Evolutionary conservation across 2,113 vertebrate genomes (phyloP).

Genomic region (Phoxinus phoxinus): DNA sequence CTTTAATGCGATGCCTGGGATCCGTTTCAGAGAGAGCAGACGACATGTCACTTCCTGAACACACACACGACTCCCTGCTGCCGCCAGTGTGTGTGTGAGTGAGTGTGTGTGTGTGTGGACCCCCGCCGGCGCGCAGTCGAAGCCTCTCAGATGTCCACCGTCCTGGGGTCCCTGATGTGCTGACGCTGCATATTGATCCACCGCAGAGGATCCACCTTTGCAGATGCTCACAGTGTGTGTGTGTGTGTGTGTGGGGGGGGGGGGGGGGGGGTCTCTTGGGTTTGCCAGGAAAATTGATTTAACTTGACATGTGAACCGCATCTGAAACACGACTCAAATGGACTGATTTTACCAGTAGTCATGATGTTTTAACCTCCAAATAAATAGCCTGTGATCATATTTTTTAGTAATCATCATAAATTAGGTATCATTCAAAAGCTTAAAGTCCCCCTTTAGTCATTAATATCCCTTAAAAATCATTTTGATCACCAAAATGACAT

Average conservation of each 20-base stretch:
- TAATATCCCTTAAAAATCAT: too few species aligned
- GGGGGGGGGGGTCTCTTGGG: background rate
- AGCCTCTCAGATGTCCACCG: conserved; percentile 38
- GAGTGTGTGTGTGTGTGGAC: conserved; percentile 12
- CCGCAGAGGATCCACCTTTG: conserved; percentile 37
- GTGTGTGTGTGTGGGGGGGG: too few species aligned
- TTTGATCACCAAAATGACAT: too few species aligned
- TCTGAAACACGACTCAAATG: background rate
- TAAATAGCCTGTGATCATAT: too few species aligned
- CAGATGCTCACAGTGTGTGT: background rate
- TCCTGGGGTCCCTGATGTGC: conserved; percentile 20
- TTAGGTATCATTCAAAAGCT: too few species aligned
- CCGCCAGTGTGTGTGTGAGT: background rate
- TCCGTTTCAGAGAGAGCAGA: conserved; percentile 32
- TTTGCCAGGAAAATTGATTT: background rate
- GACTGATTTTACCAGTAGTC: background rate
- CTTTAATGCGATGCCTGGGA: conserved; percentile 23
- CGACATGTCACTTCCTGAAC: conserved; percentile 20
- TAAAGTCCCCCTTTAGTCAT: too few species aligned
- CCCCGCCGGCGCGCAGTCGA: conserved; percentile 21
- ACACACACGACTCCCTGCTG: conserved; percentile 1
- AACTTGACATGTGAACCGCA: background rate
- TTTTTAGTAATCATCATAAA: too few species aligned
- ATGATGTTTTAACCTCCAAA: too few species aligned
- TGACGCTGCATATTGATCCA: conserved; percentile 44